Percentiles rank a stretch among this genome's conserved stretches.
These are phyloP conservation scores for Tolypeutes matacus DNA, from an alignment of 2,797 vertebrate species.

Conservation along the genomic window DNA sequence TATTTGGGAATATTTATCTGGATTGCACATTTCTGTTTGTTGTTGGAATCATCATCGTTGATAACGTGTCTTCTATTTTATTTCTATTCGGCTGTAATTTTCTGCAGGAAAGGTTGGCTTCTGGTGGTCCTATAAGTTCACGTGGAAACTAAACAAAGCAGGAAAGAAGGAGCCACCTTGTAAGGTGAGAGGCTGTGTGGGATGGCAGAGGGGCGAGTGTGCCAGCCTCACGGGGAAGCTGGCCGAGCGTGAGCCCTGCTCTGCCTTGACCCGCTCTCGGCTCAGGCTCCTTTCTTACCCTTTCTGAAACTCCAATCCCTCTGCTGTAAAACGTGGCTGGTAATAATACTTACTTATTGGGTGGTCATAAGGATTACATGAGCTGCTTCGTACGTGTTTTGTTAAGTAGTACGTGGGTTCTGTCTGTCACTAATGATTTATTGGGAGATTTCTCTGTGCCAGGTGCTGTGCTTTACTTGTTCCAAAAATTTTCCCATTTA, in stretches of 20 bases:
- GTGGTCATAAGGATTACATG: neutral
- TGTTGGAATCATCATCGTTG: neutral
- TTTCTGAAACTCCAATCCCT: neutral
- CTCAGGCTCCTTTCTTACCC: neutral
- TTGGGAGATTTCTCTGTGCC: neutral
- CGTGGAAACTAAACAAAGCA: neutral
- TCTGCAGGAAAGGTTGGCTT: neutral
- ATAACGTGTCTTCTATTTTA: neutral
- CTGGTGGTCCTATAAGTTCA: neutral
- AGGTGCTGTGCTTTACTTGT: neutral
- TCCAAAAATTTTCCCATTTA: neutral
- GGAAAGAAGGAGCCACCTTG: neutral
- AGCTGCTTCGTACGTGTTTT: neutral
- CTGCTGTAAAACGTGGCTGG: neutral
- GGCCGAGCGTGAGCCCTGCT: rapidly evolving
- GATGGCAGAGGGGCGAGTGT: neutral
- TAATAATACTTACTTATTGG: neutral
- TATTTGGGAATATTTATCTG: neutral
- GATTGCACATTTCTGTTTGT: neutral
- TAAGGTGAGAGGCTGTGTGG: neutral
- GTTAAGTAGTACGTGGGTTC: neutral
- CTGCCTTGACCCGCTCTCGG: neutral
- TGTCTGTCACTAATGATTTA: neutral
- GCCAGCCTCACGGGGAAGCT: neutral
- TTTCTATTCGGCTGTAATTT: neutral